A percentile compares a stretch with the other conserved stretches of the same genome.
Evolutionary conservation across 2,113 vertebrate species (phyloP).

Genomic region (Trichechus manatus): DNA sequence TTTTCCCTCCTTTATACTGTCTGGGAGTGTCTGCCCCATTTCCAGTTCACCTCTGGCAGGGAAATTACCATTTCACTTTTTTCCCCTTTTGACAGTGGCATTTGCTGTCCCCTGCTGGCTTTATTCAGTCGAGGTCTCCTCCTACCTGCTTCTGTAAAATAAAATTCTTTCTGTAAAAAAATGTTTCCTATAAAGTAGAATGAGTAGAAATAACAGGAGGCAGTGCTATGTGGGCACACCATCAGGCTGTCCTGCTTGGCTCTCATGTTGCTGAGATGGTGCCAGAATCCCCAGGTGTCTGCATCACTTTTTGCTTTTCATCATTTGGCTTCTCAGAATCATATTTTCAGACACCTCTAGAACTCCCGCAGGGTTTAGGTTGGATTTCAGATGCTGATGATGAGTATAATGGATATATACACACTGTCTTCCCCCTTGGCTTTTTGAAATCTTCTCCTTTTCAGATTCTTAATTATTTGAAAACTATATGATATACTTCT

Average conservation of each 20-base stretch:
- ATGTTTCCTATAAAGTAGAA: not conserved
- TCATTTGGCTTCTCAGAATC: conserved; percentile 22
- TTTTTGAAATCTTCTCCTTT: conserved; percentile 26
- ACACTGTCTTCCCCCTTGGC: not conserved
- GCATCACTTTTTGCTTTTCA: not conserved
- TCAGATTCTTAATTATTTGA: conserved; percentile 48
- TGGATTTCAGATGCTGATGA: conserved; percentile 3
- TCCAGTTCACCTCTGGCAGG: not conserved
- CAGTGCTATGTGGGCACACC: not conserved
- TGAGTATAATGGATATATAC: not conserved
- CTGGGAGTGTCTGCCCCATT: not conserved
- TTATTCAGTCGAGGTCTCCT: not conserved
- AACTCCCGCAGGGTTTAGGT: not conserved
- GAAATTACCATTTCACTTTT: not conserved
- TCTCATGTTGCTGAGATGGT: not conserved
- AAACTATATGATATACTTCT: not conserved
- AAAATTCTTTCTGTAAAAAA: too few relatives aligned
- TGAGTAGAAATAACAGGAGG: not conserved
- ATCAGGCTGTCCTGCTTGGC: not conserved
- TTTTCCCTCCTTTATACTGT: not conserved
- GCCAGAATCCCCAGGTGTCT: not conserved
- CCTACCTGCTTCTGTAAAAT: not conserved
- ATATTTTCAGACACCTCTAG: not conserved
- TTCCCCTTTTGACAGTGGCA: not conserved
- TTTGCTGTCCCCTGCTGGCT: not conserved